Evolutionary conservation across 2,888 invertebrate species (phyloP).

Genomic region (Tachina fera): DNA sequence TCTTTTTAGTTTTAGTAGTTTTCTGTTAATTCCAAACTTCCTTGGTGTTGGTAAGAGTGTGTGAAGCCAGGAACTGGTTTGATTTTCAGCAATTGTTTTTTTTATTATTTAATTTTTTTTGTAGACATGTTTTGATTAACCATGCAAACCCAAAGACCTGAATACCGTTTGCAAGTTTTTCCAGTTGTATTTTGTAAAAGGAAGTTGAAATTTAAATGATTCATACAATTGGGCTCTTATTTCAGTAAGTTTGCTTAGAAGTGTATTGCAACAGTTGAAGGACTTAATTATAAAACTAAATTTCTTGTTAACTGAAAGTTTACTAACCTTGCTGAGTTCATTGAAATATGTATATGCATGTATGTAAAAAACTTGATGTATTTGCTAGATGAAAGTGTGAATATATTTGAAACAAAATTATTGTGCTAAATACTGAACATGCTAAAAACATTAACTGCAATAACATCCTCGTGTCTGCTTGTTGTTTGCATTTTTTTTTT

Average conservation of each 20-base stretch:
- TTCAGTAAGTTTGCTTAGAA: conserved; percentile 23
- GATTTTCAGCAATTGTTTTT: conserved; percentile 5
- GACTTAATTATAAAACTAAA: conserved; percentile 40
- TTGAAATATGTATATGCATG: neutral
- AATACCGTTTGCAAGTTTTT: conserved; percentile 57
- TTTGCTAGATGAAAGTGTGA: conserved; percentile 62
- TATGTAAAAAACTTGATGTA: neutral
- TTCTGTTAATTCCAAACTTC: conserved; percentile 45
- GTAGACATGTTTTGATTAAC: conserved; percentile 34
- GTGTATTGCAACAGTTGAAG: conserved; percentile 59
- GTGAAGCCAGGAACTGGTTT: conserved; percentile 68
- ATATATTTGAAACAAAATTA: conserved; percentile 27
- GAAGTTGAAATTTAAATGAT: conserved; percentile 64
- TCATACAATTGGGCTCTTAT: conserved; percentile 33
- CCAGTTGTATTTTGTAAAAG: conserved; percentile 63
- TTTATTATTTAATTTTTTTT: neutral
- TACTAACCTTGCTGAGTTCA: conserved; percentile 68
- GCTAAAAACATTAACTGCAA: conserved; percentile 59
- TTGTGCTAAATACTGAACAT: conserved; percentile 35
- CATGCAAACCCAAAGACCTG: conserved; percentile 68
- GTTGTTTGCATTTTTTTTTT: conserved; percentile 1
- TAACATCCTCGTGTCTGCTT: conserved; percentile 56
- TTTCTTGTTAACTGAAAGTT: conserved; percentile 48
- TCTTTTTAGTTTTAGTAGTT: conserved; percentile 10
- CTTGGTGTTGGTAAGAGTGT: conserved; percentile 49